Percentiles rank a stretch among this genome's conserved stretches.
Conservation (phyloP, 2,888 invertebrate genomes). For the Andrena hattorfiana region DNA sequence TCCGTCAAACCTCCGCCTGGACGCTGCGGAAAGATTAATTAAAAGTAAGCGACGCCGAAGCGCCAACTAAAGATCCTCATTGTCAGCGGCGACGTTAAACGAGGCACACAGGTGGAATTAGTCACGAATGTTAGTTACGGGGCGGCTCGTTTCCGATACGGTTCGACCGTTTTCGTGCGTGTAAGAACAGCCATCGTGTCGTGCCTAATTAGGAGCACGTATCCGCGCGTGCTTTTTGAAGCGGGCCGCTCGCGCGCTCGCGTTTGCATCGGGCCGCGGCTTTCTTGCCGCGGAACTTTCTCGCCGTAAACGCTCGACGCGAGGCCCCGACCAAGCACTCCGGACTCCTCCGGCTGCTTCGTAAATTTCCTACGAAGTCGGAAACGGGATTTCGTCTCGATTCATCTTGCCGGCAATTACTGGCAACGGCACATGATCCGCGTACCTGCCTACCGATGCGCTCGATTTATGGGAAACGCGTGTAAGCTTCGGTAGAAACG, state of each 20-base stretch:
- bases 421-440: conserved; percentile 73
- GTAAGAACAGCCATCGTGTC: conserved; percentile 68
- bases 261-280: conserved; percentile 66
- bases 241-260: conserved; percentile 31
- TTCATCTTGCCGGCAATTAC: conserved; percentile 75
- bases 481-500: conserved; percentile 66
- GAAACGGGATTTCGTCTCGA: conserved; percentile 74
- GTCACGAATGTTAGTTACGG: conserved; percentile 41
- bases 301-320: conserved; percentile 74
- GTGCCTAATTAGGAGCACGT: conserved; percentile 71
- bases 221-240: conserved; percentile 67
- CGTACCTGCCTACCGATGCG: conserved; percentile 65
- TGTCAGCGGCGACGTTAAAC: neutral
- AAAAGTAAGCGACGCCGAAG: neutral
- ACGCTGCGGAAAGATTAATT: neutral
- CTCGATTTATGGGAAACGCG: conserved; percentile 70
- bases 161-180: conserved; percentile 59
- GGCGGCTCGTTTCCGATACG: conserved; percentile 34
- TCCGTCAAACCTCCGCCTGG: neutral
- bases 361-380: conserved; percentile 74
- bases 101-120: conserved; percentile 35
- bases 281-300: conserved; percentile 75
- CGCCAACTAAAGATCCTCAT: neutral
- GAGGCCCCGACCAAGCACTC: neutral
- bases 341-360: conserved; percentile 55